phyloP scores from a whole-genome alignment of 2,797 vertebrate species.

The Cuniculus paca region DNA sequence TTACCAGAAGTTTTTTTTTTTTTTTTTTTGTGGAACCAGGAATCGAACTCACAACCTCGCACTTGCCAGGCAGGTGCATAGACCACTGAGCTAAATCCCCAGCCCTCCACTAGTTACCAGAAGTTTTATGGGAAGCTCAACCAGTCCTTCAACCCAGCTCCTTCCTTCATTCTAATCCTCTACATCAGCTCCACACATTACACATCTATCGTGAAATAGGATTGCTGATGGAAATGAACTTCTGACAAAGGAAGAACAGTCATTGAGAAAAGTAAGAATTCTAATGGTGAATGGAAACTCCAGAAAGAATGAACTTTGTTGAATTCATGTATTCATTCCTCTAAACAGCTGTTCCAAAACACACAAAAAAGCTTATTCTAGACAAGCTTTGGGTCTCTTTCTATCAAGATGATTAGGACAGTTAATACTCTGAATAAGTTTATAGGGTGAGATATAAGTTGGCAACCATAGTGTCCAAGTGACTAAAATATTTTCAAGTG shows the following conservation, averaged over 20 bases:
- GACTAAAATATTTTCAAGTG: neutral
- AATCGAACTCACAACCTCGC: too few relatives aligned
- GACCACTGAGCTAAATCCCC: too few relatives aligned
- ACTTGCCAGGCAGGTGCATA: too few relatives aligned
- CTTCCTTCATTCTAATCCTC: neutral
- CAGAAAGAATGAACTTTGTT: neutral
- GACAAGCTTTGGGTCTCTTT: neutral
- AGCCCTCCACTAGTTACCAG: neutral
- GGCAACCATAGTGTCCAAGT: neutral
- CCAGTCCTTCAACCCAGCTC: neutral
- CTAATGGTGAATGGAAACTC: neutral
- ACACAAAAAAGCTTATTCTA: neutral
- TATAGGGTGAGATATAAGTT: neutral
- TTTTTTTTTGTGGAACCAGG: too few relatives aligned
- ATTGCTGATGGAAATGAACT: neutral
- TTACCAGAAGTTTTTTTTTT: neutral
- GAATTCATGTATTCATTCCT: neutral
- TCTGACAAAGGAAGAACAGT: neutral
- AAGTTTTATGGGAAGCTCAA: neutral
- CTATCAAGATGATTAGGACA: neutral
- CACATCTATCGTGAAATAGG: neutral
- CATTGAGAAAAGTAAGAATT: neutral
- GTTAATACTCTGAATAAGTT: neutral
- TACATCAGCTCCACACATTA: neutral
- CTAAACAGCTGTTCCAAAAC: neutral